These are phyloP conservation scores for Polia nebulosa DNA, from an alignment of 2,888 invertebrate species.

Conservation along the genomic window DNA sequence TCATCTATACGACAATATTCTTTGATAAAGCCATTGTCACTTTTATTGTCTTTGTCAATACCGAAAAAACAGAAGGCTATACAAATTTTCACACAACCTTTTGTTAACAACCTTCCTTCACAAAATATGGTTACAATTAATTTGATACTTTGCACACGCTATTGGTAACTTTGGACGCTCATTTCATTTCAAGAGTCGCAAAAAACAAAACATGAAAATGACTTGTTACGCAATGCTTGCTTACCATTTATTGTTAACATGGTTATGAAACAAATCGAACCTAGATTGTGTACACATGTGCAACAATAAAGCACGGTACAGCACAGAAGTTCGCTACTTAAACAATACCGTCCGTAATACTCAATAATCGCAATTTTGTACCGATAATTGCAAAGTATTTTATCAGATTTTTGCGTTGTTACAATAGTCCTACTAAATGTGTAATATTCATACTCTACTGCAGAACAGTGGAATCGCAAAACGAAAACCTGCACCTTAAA, in stretches of 20 bases:
- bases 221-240: slow-evolving; percentile 55
- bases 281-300: slow-evolving; percentile 52
- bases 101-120: slow-evolving; percentile 23
- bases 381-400: slow-evolving; percentile 6
- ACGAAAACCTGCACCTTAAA: not conserved
- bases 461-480: not conserved
- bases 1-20: slow-evolving; percentile 15
- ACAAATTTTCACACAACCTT: slow-evolving; percentile 32
- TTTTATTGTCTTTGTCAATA: slow-evolving; percentile 33
- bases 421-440: not conserved
- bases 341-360: slow-evolving; percentile 33
- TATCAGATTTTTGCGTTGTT: not conserved
- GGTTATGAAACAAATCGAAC: slow-evolving; percentile 59
- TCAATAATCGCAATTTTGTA: slow-evolving; percentile 15
- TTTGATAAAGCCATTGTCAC: slow-evolving; percentile 27
- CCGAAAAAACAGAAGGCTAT: slow-evolving; percentile 25
- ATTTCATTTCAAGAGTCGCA: slow-evolving; percentile 35
- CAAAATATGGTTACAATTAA: slow-evolving; percentile 14
- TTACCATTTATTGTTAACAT: slow-evolving; percentile 63
- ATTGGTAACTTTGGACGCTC: slow-evolving; percentile 26
- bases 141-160: slow-evolving; percentile 34
- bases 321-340: slow-evolving; percentile 20
- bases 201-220: slow-evolving; percentile 58
- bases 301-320: slow-evolving; percentile 65
- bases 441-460: not conserved